These are phyloP conservation scores for Urosaurus nigricauda DNA, from an alignment of 2,797 vertebrate genomes.

Conservation along the genomic window DNA sequence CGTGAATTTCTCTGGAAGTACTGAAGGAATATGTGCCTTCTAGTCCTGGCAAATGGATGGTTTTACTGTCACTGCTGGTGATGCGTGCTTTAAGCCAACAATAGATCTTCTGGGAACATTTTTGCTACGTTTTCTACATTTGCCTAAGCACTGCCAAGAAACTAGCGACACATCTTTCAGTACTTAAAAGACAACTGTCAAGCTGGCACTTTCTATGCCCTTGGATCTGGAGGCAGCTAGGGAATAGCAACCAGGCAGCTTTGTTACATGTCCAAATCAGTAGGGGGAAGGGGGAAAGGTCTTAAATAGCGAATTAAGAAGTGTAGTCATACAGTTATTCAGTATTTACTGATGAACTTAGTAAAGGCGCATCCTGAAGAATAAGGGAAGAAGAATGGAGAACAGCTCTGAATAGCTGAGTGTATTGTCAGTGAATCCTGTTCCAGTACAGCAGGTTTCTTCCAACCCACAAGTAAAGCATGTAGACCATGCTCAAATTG, in stretches of 20 bases:
- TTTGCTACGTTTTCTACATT: conserved; percentile 48
- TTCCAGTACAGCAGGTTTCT: not conserved
- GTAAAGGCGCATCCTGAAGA: conserved; percentile 11
- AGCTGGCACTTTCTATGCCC: conserved; percentile 42
- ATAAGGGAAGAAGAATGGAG: not conserved
- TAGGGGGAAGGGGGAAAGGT: conserved; percentile 16
- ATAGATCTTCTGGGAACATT: conserved; percentile 21
- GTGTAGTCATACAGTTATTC: not conserved
- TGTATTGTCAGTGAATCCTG: not conserved
- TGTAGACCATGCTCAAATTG: conserved; percentile 4
- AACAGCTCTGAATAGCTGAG: not conserved
- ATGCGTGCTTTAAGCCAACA: conserved; percentile 29
- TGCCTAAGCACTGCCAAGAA: not conserved
- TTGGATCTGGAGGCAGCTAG: conserved; percentile 7
- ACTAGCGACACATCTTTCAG: conserved; percentile 60
- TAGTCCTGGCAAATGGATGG: conserved; percentile 4
- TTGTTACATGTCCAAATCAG: conserved; percentile 50
- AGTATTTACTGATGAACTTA: conserved; percentile 15
- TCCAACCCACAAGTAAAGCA: conserved; percentile 11
- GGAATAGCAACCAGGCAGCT: conserved; percentile 67
- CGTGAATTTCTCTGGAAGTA: conserved; percentile 41
- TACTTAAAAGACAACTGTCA: conserved; percentile 59
- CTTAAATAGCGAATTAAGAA: conserved; percentile 27
- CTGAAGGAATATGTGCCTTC: conserved; percentile 27
- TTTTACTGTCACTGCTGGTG: conserved; percentile 1